A percentile compares a stretch with the other conserved stretches of the same genome.
phyloP scores from a whole-genome alignment of 1,140 invertebrate species.

The Maconellicoccus hirsutus region DNA sequence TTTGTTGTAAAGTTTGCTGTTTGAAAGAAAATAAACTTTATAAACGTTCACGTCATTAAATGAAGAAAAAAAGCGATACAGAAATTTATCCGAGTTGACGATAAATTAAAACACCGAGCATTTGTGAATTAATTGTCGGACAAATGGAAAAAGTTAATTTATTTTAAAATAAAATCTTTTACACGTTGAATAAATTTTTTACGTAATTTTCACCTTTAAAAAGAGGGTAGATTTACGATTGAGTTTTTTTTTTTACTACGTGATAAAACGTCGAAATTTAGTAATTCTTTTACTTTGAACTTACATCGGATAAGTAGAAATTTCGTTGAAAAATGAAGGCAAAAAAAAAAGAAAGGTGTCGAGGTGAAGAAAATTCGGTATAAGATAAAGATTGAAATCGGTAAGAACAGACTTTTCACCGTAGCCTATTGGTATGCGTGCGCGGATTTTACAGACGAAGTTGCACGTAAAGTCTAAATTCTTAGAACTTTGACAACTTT shows the following conservation, averaged over 20 bases:
- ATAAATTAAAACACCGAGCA: not conserved
- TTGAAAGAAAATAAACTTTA: not conserved
- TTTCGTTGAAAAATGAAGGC: no score
- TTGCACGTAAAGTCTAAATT: not conserved
- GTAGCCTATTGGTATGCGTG: not conserved
- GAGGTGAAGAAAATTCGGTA: no score
- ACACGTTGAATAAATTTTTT: no score
- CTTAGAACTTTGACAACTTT: not conserved
- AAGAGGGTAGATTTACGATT: no score
- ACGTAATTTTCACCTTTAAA: no score
- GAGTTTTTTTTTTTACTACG: no score
- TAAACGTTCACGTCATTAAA: not conserved
- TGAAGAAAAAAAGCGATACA: not conserved
- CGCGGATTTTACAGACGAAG: not conserved
- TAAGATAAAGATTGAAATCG: no score
- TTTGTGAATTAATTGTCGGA: not conserved
- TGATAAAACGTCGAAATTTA: no score
- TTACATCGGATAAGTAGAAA: no score
- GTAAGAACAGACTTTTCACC: no score
- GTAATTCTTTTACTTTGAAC: no score
- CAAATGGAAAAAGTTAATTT: not conserved
- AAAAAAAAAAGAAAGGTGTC: no score
- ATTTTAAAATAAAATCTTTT: not conserved
- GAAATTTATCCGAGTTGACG: not conserved
- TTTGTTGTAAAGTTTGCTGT: not conserved